These are phyloP conservation scores for Aegotheles bennettii DNA, from an alignment of 2,113 vertebrate genomes.

Conservation along the genomic window DNA sequence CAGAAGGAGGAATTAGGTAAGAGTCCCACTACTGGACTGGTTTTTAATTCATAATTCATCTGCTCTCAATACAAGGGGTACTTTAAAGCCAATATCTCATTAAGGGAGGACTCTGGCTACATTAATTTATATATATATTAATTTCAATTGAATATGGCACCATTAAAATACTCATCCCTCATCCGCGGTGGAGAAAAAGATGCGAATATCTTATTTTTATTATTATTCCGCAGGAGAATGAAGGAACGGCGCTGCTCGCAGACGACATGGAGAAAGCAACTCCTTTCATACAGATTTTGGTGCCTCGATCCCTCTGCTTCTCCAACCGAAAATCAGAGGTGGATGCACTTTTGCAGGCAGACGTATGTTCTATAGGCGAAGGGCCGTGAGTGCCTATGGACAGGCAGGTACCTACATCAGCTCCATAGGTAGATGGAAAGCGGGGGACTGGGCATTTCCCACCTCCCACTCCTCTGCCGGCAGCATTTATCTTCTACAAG, in stretches of 20 bases:
- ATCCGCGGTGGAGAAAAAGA: neutral
- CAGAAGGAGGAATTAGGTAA: neutral
- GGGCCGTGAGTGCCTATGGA: neutral
- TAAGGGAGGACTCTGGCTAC: neutral
- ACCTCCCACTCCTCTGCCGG: neutral
- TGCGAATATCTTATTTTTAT: neutral
- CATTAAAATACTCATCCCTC: neutral
- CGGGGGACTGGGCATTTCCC: neutral
- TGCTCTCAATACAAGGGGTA: neutral
- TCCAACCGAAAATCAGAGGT: rapidly evolving
- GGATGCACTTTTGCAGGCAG: neutral
- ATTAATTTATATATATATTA: neutral
- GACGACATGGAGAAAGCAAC: rapidly evolving
- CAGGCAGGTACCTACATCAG: neutral
- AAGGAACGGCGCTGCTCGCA: neutral
- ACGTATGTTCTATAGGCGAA: neutral
- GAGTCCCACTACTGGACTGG: neutral
- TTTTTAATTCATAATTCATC: neutral
- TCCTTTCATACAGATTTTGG: neutral
- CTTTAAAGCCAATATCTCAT: neutral
- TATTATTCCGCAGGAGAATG: neutral
- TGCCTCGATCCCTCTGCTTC: neutral
- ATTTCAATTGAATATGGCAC: neutral
- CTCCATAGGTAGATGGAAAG: neutral
- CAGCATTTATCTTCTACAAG: neutral